Percentiles rank a stretch among this genome's conserved stretches.
These are phyloP conservation scores for Anhinga anhinga DNA, from an alignment of 2,113 vertebrate species.

Conservation along the genomic window DNA sequence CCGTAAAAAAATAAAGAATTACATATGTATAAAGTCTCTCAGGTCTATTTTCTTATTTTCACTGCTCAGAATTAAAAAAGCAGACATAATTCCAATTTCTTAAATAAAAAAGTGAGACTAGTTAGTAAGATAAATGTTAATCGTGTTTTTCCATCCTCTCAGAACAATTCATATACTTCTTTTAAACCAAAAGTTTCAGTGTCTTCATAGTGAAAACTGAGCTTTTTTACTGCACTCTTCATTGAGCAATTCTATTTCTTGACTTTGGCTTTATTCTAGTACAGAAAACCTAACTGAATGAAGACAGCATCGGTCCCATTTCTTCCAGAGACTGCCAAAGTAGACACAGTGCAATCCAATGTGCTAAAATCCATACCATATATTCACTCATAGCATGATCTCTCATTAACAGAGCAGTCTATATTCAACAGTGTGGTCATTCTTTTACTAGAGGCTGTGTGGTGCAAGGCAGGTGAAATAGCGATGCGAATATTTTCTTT, in stretches of 20 bases:
- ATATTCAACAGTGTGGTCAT: conserved; percentile 49
- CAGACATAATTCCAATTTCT: conserved; percentile 17
- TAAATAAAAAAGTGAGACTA: neutral
- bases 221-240: neutral
- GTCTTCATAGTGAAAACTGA: neutral
- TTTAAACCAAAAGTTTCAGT: neutral
- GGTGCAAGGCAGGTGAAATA: neutral
- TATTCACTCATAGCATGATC: conserved; percentile 36
- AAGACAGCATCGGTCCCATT: neutral
- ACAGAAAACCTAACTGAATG: neutral
- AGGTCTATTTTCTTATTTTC: conserved; percentile 49
- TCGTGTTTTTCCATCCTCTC: neutral
- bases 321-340: neutral
- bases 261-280: neutral
- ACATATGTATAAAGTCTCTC: neutral
- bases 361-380: neutral
- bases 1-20: neutral
- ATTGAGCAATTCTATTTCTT: neutral
- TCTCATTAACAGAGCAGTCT: conserved; percentile 54
- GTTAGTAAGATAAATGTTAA: neutral
- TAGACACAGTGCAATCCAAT: neutral
- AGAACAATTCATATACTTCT: neutral
- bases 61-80: neutral
- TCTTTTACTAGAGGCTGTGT: neutral
- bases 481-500: conserved; percentile 46